Base-by-base conservation (phyloP, 2,113 vertebrate species). In the Chlamydotis undulata region DNA sequence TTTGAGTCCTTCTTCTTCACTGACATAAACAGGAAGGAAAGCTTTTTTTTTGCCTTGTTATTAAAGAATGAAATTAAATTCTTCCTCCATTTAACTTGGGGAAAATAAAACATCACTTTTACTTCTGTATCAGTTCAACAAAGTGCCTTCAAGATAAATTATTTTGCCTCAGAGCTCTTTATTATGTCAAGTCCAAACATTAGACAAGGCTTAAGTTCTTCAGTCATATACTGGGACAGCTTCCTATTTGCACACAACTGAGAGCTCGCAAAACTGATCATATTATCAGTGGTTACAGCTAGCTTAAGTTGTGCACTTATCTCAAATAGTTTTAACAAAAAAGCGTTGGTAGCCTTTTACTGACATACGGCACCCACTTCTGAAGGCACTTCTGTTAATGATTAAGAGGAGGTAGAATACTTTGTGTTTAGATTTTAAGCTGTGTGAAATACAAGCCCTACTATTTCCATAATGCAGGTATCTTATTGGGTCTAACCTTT, bases 371-470 rank as follows among this genome's bases (percentile, higher is more conserved):
- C 64, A 95, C 70, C 31, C 25, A 33, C 3, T 70, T 65, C 57
- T 77, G 59, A 96, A 96, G 94, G 94, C 92, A 95, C 92, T 95
- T 90, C 79, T 92, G 43, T 93, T 89, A 86, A 52, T 71, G 86
- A 68, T 35, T 67, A 68, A 81, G 71, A 93, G 83, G 88, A 95
- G 79, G 65, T 55, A 92, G 83, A 92, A 68, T 17, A 75, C 10
- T 60, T 88, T 39, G n/a, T 37, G 37, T 37, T 81, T 24, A 69
- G 61, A 49, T 35, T 77, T 85, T 57, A 39, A 69, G 47, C 49
- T 89, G 39, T 17, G 9, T 70, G 60, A 75, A 78, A 75, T 68
- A 70, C 52, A 70, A 90, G 53, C 26, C 39, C 53, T 56, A n/a
- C 22, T 60, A 9, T 64, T 89, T 81, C 52, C 14, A 26, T 35